These are phyloP conservation scores for Takifugu ocellatus DNA, from an alignment of 2,797 vertebrate genomes.

Conservation along the genomic window DNA sequence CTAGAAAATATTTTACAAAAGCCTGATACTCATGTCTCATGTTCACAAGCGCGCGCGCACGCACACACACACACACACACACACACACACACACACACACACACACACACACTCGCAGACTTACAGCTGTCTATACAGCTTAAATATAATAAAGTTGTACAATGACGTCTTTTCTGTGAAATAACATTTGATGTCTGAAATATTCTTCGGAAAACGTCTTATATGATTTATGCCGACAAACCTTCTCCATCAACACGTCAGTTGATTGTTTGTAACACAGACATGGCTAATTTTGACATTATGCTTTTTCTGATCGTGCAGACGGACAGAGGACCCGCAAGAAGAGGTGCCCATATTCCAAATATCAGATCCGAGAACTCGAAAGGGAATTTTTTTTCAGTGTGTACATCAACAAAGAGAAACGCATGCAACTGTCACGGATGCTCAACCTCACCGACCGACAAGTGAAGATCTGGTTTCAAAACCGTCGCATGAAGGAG, in stretches of 20 bases:
- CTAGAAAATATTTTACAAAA: constrained; percentile 18
- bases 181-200: too few species aligned
- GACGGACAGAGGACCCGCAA: constrained; percentile 95
- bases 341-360: constrained; percentile 98
- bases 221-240: constrained; percentile 29
- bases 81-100: too few species aligned
- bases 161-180: too few species aligned
- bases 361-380: constrained; percentile 98
- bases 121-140: too few species aligned
- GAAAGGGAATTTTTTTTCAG: constrained; percentile 99
- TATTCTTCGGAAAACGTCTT: too few species aligned
- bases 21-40: too few species aligned
- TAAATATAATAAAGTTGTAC: too few species aligned
- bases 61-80: too few species aligned
- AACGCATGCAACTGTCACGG: constrained; percentile 94
- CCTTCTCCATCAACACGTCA: background rate
- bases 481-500: constrained; percentile 99
- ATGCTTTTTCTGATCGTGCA: constrained; percentile 49
- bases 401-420: constrained; percentile 99
- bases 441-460: constrained; percentile 99
- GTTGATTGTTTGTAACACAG: constrained; percentile 11
- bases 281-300: constrained; percentile 34
- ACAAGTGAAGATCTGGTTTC: constrained; percentile 99
- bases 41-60: too few species aligned
- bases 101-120: too few species aligned